These are phyloP conservation scores for Acipenser ruthenus DNA, from an alignment of 2,797 vertebrate species.

Conservation along the genomic window DNA sequence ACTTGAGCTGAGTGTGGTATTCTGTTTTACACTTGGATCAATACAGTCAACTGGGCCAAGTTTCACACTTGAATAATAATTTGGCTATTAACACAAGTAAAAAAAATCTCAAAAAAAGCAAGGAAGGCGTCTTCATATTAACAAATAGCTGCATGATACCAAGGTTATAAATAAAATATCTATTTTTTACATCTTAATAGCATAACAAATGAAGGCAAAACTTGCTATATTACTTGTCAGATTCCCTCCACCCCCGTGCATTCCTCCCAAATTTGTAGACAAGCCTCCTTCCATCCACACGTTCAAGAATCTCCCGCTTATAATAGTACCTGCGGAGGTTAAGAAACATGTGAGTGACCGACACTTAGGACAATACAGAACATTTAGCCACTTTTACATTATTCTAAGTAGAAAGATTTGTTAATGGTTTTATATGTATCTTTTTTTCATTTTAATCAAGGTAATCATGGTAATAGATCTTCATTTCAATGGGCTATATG, in stretches of 20 bases:
- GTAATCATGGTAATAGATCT: background rate
- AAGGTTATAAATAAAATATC: conserved; percentile 36
- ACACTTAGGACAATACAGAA: background rate
- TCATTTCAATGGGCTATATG: too few species aligned
- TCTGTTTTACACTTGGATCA: too few species aligned
- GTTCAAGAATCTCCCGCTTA: conserved; percentile 93
- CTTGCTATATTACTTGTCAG: conserved; percentile 67
- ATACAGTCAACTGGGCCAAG: too few species aligned
- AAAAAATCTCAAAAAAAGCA: conserved; percentile 20
- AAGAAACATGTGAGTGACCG: conserved; percentile 10
- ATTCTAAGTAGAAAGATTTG: too few species aligned
- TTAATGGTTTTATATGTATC: background rate
- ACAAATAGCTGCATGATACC: conserved; percentile 13
- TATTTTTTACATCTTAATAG: conserved; percentile 27
- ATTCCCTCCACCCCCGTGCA: conserved; percentile 87
- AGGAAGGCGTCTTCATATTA: conserved; percentile 16
- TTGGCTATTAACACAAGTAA: background rate
- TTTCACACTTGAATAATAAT: too few species aligned
- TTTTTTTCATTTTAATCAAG: background rate
- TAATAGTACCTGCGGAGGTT: conserved; percentile 84
- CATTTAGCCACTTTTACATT: too few species aligned
- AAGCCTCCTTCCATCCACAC: conserved; percentile 89
- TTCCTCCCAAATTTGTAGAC: conserved; percentile 98
- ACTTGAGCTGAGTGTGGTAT: too few species aligned
- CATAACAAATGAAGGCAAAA: conserved; percentile 3